Percentiles rank a stretch among this genome's conserved stretches.
These are phyloP conservation scores for Biston betularia DNA, from an alignment of 2,888 invertebrate species.

Conservation along the genomic window DNA sequence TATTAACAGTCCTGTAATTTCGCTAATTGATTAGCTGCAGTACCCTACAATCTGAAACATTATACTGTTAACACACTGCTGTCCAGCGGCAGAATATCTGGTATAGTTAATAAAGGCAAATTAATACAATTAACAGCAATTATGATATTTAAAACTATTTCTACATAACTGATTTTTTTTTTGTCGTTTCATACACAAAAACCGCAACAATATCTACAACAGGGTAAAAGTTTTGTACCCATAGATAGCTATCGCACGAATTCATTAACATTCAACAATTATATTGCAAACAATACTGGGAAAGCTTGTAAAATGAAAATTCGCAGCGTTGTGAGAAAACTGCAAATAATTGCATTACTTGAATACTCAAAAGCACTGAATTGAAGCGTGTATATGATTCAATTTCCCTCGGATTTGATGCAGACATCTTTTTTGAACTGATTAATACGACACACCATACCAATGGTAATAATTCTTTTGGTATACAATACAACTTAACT, in stretches of 20 bases:
- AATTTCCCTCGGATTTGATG: conserved; percentile 30
- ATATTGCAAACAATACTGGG: conserved; percentile 75
- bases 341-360: conserved; percentile 65
- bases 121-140: too few relatives aligned
- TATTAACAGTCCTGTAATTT: too few relatives aligned
- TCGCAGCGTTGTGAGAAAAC: conserved; percentile 67
- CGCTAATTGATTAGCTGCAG: too few relatives aligned
- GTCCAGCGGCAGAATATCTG: too few relatives aligned
- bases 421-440: conserved; percentile 35
- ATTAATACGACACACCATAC: not conserved
- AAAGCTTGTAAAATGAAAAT: conserved; percentile 70
- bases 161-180: not conserved
- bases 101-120: too few relatives aligned
- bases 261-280: conserved; percentile 72
- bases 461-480: too few relatives aligned
- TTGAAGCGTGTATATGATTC: conserved; percentile 17
- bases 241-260: conserved; percentile 64
- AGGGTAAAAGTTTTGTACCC: conserved; percentile 50
- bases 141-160: not conserved
- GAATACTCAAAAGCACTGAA: conserved; percentile 14
- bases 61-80: too few relatives aligned
- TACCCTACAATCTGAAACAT: too few relatives aligned
- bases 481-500: too few relatives aligned
- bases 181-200: conserved; percentile 22
- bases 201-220: conserved; percentile 33